Percentiles rank a stretch among this genome's conserved stretches.
These are phyloP conservation scores for Pemphredon lugubris DNA, from an alignment of 2,888 invertebrate species.

Conservation along the genomic window DNA sequence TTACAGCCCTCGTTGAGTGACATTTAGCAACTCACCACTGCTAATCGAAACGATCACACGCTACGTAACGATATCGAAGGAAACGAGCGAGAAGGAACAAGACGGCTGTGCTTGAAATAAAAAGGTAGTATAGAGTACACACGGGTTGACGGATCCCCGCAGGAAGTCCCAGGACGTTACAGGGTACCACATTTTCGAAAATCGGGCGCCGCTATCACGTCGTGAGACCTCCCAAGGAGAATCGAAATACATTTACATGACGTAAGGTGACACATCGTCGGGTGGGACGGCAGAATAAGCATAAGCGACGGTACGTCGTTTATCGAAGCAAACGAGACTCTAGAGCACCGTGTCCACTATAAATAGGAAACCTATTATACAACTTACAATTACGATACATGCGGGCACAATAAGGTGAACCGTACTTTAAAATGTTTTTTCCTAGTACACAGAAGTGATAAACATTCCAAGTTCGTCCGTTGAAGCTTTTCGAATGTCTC, in stretches of 20 bases:
- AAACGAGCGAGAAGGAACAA: neutral
- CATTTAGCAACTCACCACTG: no score
- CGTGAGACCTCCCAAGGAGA: conserved; percentile 79
- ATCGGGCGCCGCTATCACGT: conserved; percentile 78
- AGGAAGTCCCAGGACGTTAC: conserved; percentile 79
- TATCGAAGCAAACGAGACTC: neutral
- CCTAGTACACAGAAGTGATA: no score
- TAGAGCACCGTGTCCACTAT: neutral
- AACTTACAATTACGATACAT: no score
- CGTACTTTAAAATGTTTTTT: no score
- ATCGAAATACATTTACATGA: conserved; percentile 52
- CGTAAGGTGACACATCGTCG: conserved; percentile 3
- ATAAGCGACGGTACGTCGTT: conserved; percentile 4
- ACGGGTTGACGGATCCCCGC: conserved; percentile 73
- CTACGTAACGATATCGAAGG: neutral
- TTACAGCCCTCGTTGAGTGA: no score
- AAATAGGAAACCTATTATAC: neutral
- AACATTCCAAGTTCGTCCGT: no score
- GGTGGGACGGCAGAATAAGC: conserved; percentile 3
- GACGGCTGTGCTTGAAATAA: conserved; percentile 15
- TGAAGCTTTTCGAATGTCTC: no score
- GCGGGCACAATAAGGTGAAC: no score
- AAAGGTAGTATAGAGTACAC: conserved; percentile 9
- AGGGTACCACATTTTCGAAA: conserved; percentile 75
- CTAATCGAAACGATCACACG: no score